Conservation (phyloP, 2,797 vertebrate genomes). For the Cryptoblepharus egeriae region DNA sequence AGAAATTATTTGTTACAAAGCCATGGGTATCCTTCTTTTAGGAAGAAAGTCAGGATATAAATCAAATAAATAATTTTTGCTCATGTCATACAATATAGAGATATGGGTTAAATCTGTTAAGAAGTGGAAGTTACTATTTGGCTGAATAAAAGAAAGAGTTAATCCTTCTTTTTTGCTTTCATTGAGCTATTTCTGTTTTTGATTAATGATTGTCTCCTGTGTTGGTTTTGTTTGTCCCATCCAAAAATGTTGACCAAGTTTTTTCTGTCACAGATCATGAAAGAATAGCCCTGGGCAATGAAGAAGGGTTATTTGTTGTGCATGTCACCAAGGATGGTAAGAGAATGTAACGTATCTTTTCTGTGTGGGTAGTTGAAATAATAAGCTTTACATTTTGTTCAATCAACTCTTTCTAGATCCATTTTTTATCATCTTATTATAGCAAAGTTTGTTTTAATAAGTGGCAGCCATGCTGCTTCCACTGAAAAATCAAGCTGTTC, state of each 20-base stretch:
- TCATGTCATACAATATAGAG: no score
- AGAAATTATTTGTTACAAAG: no score
- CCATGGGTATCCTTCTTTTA: no score
- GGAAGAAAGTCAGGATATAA: no score
- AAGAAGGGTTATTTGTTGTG: conserved; percentile 96
- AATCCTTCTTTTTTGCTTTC: neutral
- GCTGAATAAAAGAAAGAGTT: neutral
- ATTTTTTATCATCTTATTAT: conserved; percentile 33
- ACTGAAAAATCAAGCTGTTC: conserved; percentile 15
- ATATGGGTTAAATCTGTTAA: no score
- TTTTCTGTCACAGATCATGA: conserved; percentile 88
- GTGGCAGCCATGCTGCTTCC: neutral
- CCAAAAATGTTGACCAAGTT: neutral
- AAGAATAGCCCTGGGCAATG: conserved; percentile 95
- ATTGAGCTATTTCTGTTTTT: neutral
- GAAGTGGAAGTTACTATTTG: neutral
- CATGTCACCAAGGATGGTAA: conserved; percentile 99
- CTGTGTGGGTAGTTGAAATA: conserved; percentile 33
- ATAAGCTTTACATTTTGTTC: conserved; percentile 6
- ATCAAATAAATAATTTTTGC: no score
- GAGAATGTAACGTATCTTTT: conserved; percentile 48
- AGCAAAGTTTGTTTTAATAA: conserved; percentile 34
- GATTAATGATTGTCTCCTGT: neutral
- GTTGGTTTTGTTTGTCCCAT: neutral
- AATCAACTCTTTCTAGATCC: conserved; percentile 17